Conservation (phyloP, 2,888 invertebrate species). For the Odontocerum albicorne region DNA sequence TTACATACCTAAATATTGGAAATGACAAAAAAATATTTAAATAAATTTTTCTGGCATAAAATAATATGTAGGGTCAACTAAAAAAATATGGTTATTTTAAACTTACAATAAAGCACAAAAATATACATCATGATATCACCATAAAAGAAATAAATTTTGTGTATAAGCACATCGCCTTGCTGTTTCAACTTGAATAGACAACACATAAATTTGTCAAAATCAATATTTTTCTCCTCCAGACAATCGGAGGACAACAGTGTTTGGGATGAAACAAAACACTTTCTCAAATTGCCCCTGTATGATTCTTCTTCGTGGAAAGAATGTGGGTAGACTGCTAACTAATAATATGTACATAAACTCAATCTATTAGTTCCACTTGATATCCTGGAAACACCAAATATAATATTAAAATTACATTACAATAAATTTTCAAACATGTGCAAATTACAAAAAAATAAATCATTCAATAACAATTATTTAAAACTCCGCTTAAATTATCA, state of each 20-base stretch:
- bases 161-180: slow-evolving; percentile 33
- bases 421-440: no score
- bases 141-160: slow-evolving; percentile 22
- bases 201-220: slow-evolving; percentile 1
- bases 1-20: no score
- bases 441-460: no score
- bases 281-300: no score
- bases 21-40: no score
- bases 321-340: slow-evolving; percentile 19
- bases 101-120: slow-evolving; percentile 25
- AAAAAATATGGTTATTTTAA: slow-evolving; percentile 17
- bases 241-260: no score
- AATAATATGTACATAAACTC: slow-evolving; percentile 23
- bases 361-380: slow-evolving; percentile 35
- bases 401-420: no score
- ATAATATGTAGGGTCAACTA: slow-evolving; percentile 20
- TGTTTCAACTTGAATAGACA: slow-evolving; percentile 13
- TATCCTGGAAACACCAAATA: slow-evolving; percentile 37
- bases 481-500: no score
- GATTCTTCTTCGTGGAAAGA: slow-evolving; percentile 6
- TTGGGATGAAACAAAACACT: no score
- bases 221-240: not conserved
- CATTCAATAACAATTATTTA: no score
- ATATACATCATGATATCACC: slow-evolving; percentile 34
- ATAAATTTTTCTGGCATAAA: no score